Evolutionary conservation across 2,797 vertebrate species (phyloP), one percentile per base, ranked within the genome.

Genomic region (Oophaga sylvatica): DNA sequence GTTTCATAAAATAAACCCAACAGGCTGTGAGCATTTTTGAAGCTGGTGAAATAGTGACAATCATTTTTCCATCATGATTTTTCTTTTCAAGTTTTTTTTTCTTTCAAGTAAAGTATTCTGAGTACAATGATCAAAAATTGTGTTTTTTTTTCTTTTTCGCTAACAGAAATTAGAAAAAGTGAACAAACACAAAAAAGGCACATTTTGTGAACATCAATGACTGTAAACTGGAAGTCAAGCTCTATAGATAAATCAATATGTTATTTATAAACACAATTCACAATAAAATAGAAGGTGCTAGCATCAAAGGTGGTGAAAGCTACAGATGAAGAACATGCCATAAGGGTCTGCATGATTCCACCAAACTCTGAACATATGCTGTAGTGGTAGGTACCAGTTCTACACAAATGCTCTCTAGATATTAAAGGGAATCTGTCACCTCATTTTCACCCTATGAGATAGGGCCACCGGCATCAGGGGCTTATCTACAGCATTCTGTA

Each of bases 1-100:
- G 70, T 48, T 62, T 76, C 70, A 84, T 71, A 83, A 48, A 41
- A 84, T 84, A 84, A 84, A 62, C 31, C 57, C 70, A 75, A 84
- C 82, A 75, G 35, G 56, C 82, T 84, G 82, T 84, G 53, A 75
- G 70, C 56, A 76, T 76, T 84, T 26, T 15, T 20, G 70, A 76
- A 84, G 70, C 60, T 75, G 70, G 57, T 84, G 57, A 62, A 84
- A 62, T 35, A 75, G 57, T 84, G 70, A 62, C 57, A 75, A 45
- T 22, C 70, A 84, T 84, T 84, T 79, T 75, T 84, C 56, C 41
- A 59, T 73, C 70, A 45, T 60, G 31, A 67, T 70, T 57, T 67
- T 71, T 70, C 20, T 75, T 75, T 75, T n/a, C 71, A 53, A 53
- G 48, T 53, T 8, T 53, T 70, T 56, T 65, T 70, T 70, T 19